A percentile compares a stretch with the other conserved stretches of the same genome.
These are phyloP conservation scores for Homarus americanus DNA, from an alignment of 1,140 invertebrate species.

Conservation along the genomic window DNA sequence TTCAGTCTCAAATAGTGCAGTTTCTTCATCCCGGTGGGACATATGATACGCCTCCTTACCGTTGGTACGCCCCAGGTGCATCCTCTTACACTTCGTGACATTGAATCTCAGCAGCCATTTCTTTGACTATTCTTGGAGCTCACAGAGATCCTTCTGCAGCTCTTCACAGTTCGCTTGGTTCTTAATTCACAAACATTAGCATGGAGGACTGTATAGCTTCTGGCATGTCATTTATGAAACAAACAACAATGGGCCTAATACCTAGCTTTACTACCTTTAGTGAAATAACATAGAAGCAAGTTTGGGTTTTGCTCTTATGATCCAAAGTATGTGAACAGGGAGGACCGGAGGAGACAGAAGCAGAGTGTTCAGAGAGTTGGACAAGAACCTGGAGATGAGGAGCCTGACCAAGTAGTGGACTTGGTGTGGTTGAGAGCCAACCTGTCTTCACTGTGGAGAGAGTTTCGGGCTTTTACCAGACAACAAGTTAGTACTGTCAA, in stretches of 20 bases:
- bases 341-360: slow-evolving; percentile 33
- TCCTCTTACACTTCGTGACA: no score
- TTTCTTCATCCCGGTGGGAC: no score
- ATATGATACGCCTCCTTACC: no score
- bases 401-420: slow-evolving; percentile 24
- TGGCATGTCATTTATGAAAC: no score
- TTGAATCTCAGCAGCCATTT: no score
- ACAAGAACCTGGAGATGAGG: background rate
- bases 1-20: no score
- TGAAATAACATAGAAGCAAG: background rate
- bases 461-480: slow-evolving; percentile 37
- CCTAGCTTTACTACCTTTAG: background rate
- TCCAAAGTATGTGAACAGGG: background rate
- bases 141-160: no score
- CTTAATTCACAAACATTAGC: no score
- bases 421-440: slow-evolving; percentile 53
- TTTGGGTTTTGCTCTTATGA: background rate
- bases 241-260: background rate
- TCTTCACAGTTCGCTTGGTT: no score
- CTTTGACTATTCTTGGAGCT: no score
- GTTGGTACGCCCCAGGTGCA: no score
- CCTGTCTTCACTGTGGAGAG: slow-evolving; percentile 53
- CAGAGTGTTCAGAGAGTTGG: background rate
- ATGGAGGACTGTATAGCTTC: no score
- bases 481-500: slow-evolving; percentile 4